These are phyloP conservation scores for Odocoileus virginianus DNA, from an alignment of 2,113 vertebrate species.

Conservation along the genomic window DNA sequence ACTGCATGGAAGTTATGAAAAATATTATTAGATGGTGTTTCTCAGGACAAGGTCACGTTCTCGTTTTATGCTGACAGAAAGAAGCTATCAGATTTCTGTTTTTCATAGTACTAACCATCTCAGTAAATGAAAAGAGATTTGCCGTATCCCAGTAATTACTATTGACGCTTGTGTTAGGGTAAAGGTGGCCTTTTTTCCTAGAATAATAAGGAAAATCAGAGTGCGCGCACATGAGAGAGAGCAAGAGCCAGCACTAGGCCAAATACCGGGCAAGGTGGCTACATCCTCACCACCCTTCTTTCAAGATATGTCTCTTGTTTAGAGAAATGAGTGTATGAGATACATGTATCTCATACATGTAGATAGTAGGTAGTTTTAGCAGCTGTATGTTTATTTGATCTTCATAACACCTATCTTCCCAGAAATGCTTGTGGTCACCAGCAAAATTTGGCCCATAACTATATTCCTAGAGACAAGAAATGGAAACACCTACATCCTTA, in stretches of 20 bases:
- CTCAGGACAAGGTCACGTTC: constrained; percentile 78
- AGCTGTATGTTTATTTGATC: background rate
- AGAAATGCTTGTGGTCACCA: constrained; percentile 53
- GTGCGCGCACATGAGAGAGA: fast-evolving
- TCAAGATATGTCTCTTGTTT: background rate
- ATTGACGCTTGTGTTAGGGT: constrained; percentile 68
- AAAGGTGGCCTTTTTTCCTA: constrained; percentile 10
- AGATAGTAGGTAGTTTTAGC: background rate
- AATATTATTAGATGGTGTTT: constrained; percentile 74
- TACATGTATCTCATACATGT: too few species aligned
- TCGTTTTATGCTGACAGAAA: constrained; percentile 77
- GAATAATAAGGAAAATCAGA: background rate
- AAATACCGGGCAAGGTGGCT: background rate
- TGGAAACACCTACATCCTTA: constrained; percentile 50
- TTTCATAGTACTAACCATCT: constrained; percentile 71
- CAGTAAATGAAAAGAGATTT: constrained; percentile 69
- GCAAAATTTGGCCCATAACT: constrained; percentile 42
- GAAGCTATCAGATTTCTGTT: constrained; percentile 79
- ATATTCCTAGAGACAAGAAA: constrained; percentile 45
- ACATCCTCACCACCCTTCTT: background rate
- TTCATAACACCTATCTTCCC: constrained; percentile 20
- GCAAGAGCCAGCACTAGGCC: background rate
- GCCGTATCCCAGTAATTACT: constrained; percentile 64
- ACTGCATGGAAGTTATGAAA: constrained; percentile 77
- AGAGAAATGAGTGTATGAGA: background rate